Base-by-base conservation (phyloP, 2,113 vertebrate genomes). In the Carassius auratus region DNA sequence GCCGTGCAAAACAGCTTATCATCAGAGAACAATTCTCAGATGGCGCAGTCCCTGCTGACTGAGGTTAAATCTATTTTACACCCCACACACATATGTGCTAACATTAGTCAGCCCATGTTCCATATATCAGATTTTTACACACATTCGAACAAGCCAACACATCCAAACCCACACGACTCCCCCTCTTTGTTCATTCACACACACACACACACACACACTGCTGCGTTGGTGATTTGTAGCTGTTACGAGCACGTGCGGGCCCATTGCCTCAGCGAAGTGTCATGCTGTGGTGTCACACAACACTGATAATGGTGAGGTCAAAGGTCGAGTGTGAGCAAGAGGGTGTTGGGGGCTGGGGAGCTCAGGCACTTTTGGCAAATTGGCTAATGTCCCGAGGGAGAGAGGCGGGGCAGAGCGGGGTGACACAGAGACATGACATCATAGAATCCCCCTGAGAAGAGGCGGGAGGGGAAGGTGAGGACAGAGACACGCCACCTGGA, bases 251-350 rank as follows among this genome's bases (percentile, higher is more conserved):
- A 30, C 33, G 15, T 83, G 76, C 74, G 66, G 62, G 71, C 62
- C 76, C 78, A 81, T 85, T 89, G 86, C 76, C 82, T 83, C 76
- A 84, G 59, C 1, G 84, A 79, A 79, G 75, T 89, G 86, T 87
- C 86, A 83, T 1, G 17, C 48, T 33, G 57, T 86, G 84, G 84
- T 88, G 82, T 85, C 66, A 82, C 85, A 85, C 84, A 21, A 74
- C 83, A 86, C 66, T 78, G 89, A 89, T 88, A 89, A 89, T 89
- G 87, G 85, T 77, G 82, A 86, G 87, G 85, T 87, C 77, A 88
- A 42, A 86, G 85, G 85, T 86, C 74, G 81, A 84, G 84, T 86
- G 86, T 86, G 86, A 82, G 77, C 38, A 33, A 79, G 81, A 76
- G 86, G 68, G 77, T 84, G 69, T 50, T 73, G 30, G 66, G 79